phyloP scores from a whole-genome alignment of 2,888 invertebrate genomes.

The Caenorhabditis virilis region DNA sequence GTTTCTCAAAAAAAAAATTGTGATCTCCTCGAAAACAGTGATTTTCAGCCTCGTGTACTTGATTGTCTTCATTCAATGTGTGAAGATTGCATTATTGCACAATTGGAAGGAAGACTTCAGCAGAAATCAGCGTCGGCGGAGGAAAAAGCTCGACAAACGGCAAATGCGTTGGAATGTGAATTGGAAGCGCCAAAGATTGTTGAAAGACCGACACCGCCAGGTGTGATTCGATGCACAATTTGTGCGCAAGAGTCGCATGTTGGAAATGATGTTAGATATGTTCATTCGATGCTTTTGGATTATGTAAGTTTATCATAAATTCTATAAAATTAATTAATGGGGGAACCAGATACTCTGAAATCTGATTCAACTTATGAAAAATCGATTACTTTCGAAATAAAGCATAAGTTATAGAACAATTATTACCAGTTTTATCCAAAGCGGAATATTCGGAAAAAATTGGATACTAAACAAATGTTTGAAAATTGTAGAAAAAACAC shows the following conservation, averaged over 20 bases:
- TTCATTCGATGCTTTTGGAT: slow-evolving; percentile 82
- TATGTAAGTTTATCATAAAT: too few relatives aligned
- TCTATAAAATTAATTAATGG: too few relatives aligned
- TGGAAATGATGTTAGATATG: slow-evolving; percentile 69
- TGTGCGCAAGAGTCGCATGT: slow-evolving; percentile 77
- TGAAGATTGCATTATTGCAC: slow-evolving; percentile 79
- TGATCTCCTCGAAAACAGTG: not conserved
- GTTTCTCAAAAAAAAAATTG: slow-evolving; percentile 24
- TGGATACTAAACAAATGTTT: too few relatives aligned
- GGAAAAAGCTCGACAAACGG: slow-evolving; percentile 12
- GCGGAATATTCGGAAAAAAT: too few relatives aligned
- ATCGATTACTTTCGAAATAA: too few relatives aligned
- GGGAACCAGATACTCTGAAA: too few relatives aligned
- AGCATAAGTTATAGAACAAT: too few relatives aligned
- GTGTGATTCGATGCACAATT: slow-evolving; percentile 71
- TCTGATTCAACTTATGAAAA: too few relatives aligned
- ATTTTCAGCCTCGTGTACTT: slow-evolving; percentile 79
- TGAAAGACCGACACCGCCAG: slow-evolving; percentile 59
- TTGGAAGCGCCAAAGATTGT: slow-evolving; percentile 45
- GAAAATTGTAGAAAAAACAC: too few relatives aligned
- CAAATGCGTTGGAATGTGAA: slow-evolving; percentile 42
- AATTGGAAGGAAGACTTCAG: slow-evolving; percentile 55
- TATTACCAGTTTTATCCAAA: too few relatives aligned
- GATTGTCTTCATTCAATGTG: slow-evolving; percentile 94
- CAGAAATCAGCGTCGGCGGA: slow-evolving; percentile 26